Evolutionary conservation across 2,888 invertebrate species (phyloP), one percentile per base, ranked within the genome.

Genomic region (Himalopsyche tibetana): DNA sequence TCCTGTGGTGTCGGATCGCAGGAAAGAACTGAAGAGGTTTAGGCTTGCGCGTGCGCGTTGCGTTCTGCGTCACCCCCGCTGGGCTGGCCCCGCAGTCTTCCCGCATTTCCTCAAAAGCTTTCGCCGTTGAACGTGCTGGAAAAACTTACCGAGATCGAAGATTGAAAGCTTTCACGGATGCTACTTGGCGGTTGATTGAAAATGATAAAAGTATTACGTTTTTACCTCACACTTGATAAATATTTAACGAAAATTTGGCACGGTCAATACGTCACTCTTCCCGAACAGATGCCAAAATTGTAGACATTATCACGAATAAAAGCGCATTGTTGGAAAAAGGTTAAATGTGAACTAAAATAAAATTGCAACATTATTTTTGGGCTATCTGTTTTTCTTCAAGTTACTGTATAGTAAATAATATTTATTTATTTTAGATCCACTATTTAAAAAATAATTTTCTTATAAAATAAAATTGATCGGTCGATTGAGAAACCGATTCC

Each of bases 161-260:
- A 63, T 63, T 63, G 63, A 63, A 63, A 63, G 63, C 63, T 63
- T 56, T 63, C 63, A 63, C 63, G 63, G 63, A 63, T 63, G 63
- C 63, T 63, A 63, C 63, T 63, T 63, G 63, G 63, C 63, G 63
- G 28, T 28, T 63, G 63, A 63, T 63, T 63, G 63, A 63, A 63
- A 63, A 63, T 63, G 63, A 63, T 63, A 63, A 63, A 63, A 63
- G 63, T 63, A 63, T 28, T 2, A 63, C 63, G 63, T 19, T 28
- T 63, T 63, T 63, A 19, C 28, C 19, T 63, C 28, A 63, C 63
- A 63, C 63, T 28, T n/a, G 9, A 63, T 19, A 63, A 63, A 63
- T 56, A 19, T 15, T 63, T 63, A 63, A 63, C 19, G n/a, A 63
- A 19, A 19, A 63, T 63, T 19, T 28, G 63, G 28, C 28, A 28